A percentile compares a stretch with the other conserved stretches of the same genome.
Evolutionary conservation across 2,888 invertebrate species (phyloP).

Genomic region (Ametastegia equiseti): DNA sequence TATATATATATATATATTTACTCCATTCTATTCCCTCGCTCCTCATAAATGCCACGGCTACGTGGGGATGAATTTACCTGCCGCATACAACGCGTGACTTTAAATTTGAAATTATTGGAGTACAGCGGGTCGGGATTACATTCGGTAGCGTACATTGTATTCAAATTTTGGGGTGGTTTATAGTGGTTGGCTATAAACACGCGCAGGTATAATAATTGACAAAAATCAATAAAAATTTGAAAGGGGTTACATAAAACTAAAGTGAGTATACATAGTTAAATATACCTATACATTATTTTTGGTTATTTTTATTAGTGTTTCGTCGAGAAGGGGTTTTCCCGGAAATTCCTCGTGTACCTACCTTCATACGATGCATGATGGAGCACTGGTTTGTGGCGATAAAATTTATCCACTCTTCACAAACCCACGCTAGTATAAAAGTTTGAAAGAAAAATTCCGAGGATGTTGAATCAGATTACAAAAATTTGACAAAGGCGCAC

Average conservation of each 20-base stretch:
- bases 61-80: slow-evolving; percentile 18
- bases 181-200: background rate
- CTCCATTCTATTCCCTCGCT: background rate
- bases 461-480: background rate
- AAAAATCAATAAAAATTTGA: background rate
- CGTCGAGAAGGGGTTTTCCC: too few species aligned
- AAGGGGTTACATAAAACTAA: too few species aligned
- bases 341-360: too few species aligned
- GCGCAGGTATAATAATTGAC: background rate
- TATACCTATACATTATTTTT: too few species aligned
- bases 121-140: background rate
- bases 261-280: too few species aligned
- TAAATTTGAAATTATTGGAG: background rate
- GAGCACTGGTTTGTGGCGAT: too few species aligned
- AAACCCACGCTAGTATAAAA: background rate
- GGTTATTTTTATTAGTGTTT: too few species aligned
- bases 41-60: background rate
- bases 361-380: too few species aligned
- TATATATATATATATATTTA: too few species aligned
- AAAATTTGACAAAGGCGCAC: background rate
- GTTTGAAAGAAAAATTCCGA: background rate
- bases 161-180: background rate
- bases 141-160: background rate
- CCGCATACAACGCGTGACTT: background rate
- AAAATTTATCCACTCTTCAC: background rate